Percentiles rank a stretch among this genome's conserved stretches.
Evolutionary conservation across 1,140 invertebrate genomes (phyloP).

Genomic region (Agrilus planipennis): DNA sequence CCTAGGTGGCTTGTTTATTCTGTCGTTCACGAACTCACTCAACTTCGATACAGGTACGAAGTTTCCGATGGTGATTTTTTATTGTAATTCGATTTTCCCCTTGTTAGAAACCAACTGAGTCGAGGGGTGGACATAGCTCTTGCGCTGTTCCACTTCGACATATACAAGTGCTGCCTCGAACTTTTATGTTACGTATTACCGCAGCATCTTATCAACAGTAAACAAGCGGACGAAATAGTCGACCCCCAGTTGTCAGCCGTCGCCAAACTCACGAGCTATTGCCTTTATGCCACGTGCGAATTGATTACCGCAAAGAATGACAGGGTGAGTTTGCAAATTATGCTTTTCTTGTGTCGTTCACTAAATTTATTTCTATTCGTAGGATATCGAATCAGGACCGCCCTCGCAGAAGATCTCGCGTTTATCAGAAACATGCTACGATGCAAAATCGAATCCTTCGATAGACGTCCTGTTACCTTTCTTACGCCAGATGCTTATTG

Average conservation of each 20-base stretch:
- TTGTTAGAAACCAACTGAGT: conserved; percentile 46
- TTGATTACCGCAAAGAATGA: neutral
- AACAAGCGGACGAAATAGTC: conserved; percentile 33
- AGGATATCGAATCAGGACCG: conserved; percentile 34
- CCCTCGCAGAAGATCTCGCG: conserved; percentile 50
- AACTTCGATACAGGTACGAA: conserved; percentile 38
- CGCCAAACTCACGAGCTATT: conserved; percentile 63
- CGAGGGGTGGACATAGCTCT: conserved; percentile 72
- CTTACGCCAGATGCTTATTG: conserved; percentile 23
- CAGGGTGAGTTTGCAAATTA: neutral
- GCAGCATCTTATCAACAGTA: conserved; percentile 62
- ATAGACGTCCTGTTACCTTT: too few relatives aligned
- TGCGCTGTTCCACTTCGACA: conserved; percentile 79
- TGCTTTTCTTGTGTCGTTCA: neutral
- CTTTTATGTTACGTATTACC: conserved; percentile 61
- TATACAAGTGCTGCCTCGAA: conserved; percentile 72
- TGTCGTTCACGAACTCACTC: conserved; percentile 47
- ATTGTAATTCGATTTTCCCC: too few relatives aligned
- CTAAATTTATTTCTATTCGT: conserved; percentile 7
- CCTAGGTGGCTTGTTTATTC: conserved; percentile 77
- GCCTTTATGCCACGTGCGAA: conserved; percentile 63
- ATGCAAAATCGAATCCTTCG: conserved; percentile 45
- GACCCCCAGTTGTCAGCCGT: conserved; percentile 64
- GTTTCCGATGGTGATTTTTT: too few relatives aligned
- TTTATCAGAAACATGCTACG: conserved; percentile 45